A percentile compares a stretch with the other conserved stretches of the same genome.
phyloP scores from a whole-genome alignment of 2,888 invertebrate genomes.

The Chloroclysta siterata region DNA sequence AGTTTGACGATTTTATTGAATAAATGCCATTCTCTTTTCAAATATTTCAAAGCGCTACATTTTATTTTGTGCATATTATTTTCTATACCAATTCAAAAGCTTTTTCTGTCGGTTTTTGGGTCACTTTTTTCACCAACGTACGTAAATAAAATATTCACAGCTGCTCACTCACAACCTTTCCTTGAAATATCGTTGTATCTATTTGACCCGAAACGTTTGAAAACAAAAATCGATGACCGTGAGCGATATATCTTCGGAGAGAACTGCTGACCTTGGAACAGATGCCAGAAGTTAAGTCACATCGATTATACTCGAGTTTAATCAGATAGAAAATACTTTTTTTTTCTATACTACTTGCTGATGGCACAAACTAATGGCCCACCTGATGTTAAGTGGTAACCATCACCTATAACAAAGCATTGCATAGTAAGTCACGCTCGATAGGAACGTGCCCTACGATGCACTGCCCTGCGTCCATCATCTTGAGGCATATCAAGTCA shows the following conservation, averaged over 20 bases:
- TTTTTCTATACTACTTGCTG: too few relatives aligned
- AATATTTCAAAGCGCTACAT: conserved; percentile 1
- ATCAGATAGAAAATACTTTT: neutral
- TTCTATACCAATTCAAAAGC: neutral
- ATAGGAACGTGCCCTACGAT: too few relatives aligned
- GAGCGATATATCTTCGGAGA: conserved; percentile 32
- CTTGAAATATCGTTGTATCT: conserved; percentile 8
- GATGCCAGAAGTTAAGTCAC: conserved; percentile 28
- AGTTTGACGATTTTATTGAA: neutral
- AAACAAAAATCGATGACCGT: conserved; percentile 25
- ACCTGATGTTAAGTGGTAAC: too few relatives aligned
- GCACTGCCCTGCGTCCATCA: too few relatives aligned
- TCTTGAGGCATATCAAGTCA: too few relatives aligned
- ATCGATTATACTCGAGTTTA: neutral
- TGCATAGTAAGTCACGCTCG: too few relatives aligned
- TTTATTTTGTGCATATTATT: neutral
- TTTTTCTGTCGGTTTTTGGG: neutral
- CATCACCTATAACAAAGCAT: too few relatives aligned
- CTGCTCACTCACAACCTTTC: neutral
- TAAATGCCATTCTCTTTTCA: conserved; percentile 3
- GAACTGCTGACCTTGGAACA: conserved; percentile 38
- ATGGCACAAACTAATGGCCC: too few relatives aligned
- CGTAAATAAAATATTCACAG: neutral
- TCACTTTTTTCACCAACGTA: too few relatives aligned
- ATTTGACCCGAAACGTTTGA: conserved; percentile 16